Evolutionary conservation across 2,888 invertebrate species (phyloP).

Genomic region (Torymus aiolomorphi): DNA sequence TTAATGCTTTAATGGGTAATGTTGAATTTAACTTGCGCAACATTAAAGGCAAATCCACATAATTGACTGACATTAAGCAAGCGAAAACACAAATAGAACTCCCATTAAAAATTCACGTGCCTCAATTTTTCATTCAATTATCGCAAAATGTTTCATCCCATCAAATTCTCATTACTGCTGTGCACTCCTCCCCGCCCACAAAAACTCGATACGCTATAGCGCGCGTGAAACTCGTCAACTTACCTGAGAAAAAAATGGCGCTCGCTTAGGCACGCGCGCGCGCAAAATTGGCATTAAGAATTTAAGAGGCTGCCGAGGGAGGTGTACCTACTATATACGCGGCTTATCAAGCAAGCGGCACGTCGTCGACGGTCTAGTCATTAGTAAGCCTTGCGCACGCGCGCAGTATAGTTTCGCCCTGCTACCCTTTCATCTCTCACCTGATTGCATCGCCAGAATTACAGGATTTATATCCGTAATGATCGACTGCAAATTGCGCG

Average conservation of each 20-base stretch:
- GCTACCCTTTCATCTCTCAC: conserved; percentile 2
- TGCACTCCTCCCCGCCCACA: too few species aligned
- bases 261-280: neutral
- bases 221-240: neutral
- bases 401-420: neutral
- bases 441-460: conserved; percentile 40
- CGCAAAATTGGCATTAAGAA: conserved; percentile 30
- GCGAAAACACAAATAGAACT: too few species aligned
- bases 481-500: conserved; percentile 46
- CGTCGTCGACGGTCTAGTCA: conserved; percentile 46
- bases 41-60: too few species aligned
- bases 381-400: conserved; percentile 27
- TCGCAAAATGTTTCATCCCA: too few species aligned
- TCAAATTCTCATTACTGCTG: too few species aligned
- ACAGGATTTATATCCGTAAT: conserved; percentile 37
- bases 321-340: neutral
- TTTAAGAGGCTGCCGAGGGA: conserved; percentile 12
- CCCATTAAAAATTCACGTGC: neutral
- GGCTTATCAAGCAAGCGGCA: conserved; percentile 40
- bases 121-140: too few species aligned
- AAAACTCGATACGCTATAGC: too few species aligned
- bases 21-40: too few species aligned
- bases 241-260: conserved; percentile 13
- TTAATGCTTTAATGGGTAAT: too few species aligned
- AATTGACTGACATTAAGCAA: too few species aligned